A percentile compares a stretch with the other conserved stretches of the same genome.
phyloP scores from a whole-genome alignment of 30 jellyfish, hydroid and myxozoan species.

The Mastigias papua region DNA sequence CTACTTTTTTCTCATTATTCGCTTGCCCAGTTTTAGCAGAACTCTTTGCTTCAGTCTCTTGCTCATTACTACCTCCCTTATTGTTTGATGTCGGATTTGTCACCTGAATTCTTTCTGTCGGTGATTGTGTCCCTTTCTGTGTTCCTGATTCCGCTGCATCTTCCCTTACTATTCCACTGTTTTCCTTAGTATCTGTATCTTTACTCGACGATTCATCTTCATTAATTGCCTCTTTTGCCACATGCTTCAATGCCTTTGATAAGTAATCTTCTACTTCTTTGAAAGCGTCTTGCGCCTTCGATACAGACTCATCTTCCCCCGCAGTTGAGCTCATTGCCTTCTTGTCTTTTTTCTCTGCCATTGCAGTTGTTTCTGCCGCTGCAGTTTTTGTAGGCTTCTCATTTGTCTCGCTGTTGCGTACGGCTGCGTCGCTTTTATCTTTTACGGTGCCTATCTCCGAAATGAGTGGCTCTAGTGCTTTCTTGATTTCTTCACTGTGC shows the following conservation, averaged over 20 bases:
- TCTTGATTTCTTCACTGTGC: conserved; percentile 38
- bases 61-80: neutral
- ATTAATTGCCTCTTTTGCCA: conserved; percentile 73
- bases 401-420: neutral
- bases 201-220: conserved; percentile 44
- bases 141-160: neutral
- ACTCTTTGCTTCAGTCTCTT: conserved; percentile 2
- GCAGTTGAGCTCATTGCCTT: neutral
- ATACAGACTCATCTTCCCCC: conserved; percentile 34
- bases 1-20: neutral
- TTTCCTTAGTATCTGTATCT: conserved; percentile 34
- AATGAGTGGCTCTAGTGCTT: conserved; percentile 46
- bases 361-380: conserved; percentile 31
- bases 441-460: conserved; percentile 11
- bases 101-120: conserved; percentile 1
- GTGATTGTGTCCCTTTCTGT: neutral
- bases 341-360: conserved; percentile 29
- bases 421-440: neutral
- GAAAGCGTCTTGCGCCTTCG: conserved; percentile 78
- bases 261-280: conserved; percentile 93
- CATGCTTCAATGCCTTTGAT: conserved; percentile 94
- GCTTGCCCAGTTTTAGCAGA: neutral
- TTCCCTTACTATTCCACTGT: conserved; percentile 39
- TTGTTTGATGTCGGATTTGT: neutral
- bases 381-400: conserved; percentile 16